Base-by-base conservation (phyloP, 2,888 invertebrate genomes). In the Cryptops parisi region DNA sequence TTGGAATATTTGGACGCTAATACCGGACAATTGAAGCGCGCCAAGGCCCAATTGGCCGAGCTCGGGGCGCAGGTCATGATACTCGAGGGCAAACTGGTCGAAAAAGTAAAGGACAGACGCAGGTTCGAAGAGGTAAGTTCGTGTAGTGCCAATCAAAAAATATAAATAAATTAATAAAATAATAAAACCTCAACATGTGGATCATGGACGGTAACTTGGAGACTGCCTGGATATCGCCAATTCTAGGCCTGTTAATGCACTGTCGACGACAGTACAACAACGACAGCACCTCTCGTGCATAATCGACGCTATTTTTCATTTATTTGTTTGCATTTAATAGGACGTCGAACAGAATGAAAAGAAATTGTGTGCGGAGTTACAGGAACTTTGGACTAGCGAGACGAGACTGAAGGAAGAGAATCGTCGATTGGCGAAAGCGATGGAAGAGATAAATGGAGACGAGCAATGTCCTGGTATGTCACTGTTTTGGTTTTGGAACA, bases 331-430 rank as follows among this genome's bases (percentile, higher is more conserved):
- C 9, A 33, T 33, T n/a, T n/a, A n/a, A n/a, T 60, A 93, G 89
- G 96, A 97, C 74, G 72, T 97, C 65, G 94, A 96, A 72, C 82
- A 86, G 60, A 91, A 94, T 56, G 97, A 97, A 68, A 96, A 96
- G 63, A 86, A 90, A 69, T 94, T 94, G 89, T 79, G 88, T 59
- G 80, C 81, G 44, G 97, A 97, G 72, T 89, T 89, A 0, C 84
- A 86, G 55, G 90, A 94, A 61, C 73, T 97, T 62, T 79, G 88
- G 48, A 78, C 82, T 9, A 78, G 88, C 62, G 88, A 96, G 2
- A 78, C 84, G 2, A 77, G 81, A 56, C 74, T 96, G 52, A 89
- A 93, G 71, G 89, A 91, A 59, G 94, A 96, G 67, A 97, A 96
- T 70, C 81, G 84, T 62, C 78, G 84, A 52, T 72, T 94, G 58